Conservation (phyloP, 2,888 invertebrate species). For the Alloplasta piceator region DNA sequence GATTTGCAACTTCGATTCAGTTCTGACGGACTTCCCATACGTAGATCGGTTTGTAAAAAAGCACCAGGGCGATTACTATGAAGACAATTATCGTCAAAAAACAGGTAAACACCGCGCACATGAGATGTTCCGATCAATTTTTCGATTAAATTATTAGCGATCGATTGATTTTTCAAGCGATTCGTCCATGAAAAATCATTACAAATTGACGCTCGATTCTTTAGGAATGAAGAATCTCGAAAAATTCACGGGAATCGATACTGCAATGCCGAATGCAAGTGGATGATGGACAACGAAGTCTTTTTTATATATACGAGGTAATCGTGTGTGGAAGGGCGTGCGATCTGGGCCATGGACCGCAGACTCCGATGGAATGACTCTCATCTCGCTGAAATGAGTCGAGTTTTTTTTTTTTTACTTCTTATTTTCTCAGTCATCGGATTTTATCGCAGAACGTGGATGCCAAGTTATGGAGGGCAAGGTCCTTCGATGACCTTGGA, state of each 20-base stretch:
- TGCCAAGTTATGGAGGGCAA: conserved; percentile 70
- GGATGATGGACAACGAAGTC: conserved; percentile 68
- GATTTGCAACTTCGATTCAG: not conserved
- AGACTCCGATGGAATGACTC: conserved; percentile 54
- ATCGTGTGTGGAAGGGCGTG: conserved; percentile 76
- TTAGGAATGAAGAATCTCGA: not conserved
- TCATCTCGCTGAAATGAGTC: conserved; percentile 65
- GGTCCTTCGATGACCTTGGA: conserved; percentile 68
- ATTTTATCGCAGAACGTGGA: conserved; percentile 43
- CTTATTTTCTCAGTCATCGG: conserved; percentile 54
- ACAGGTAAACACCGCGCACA: conserved; percentile 71
- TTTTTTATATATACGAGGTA: conserved; percentile 76
- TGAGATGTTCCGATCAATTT: conserved; percentile 28
- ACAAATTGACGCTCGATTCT: no score
- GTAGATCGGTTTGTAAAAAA: conserved; percentile 75
- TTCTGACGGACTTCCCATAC: conserved; percentile 69
- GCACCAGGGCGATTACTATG: conserved; percentile 68
- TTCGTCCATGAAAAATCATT: not conserved
- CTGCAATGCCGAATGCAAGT: conserved; percentile 71
- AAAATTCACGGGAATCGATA: conserved; percentile 46
- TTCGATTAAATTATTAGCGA: conserved; percentile 23
- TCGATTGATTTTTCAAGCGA: no score
- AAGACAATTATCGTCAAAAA: conserved; percentile 72
- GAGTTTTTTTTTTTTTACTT: conserved; percentile 54
- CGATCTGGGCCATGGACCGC: conserved; percentile 82